These are phyloP conservation scores for Abrostola triplasia DNA, from an alignment of 2,888 invertebrate species.

Conservation along the genomic window DNA sequence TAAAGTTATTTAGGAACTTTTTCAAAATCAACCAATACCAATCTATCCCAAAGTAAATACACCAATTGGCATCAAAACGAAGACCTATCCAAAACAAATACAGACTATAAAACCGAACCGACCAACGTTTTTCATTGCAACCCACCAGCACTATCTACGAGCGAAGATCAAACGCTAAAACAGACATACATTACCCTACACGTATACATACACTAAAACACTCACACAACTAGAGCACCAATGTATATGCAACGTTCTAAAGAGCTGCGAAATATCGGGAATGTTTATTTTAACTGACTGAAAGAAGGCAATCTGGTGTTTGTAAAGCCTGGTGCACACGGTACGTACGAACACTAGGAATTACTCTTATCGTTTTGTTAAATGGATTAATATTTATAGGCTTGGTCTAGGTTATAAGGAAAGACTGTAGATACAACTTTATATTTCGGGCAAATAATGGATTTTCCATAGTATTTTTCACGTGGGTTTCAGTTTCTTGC, in stretches of 20 bases:
- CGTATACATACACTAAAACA: constrained; percentile 53
- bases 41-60: no score
- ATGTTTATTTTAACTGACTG: constrained; percentile 86
- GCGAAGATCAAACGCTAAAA: constrained; percentile 53
- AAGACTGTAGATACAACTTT: constrained; percentile 1
- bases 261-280: constrained; percentile 83
- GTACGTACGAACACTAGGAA: constrained; percentile 21
- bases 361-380: constrained; percentile 21
- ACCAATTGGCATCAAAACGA: no score
- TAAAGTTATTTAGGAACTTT: no score
- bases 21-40: no score
- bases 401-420: not conserved
- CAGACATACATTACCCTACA: constrained; percentile 52
- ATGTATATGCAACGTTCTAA: constrained; percentile 68
- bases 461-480: no score
- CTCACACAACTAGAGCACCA: constrained; percentile 43
- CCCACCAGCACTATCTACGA: constrained; percentile 44
- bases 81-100: no score
- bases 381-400: constrained; percentile 28
- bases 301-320: constrained; percentile 87
- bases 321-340: constrained; percentile 68
- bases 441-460: not conserved
- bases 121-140: constrained; percentile 16
- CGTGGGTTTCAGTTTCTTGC: no score
- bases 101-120: no score